These are phyloP conservation scores for Therioaphis trifolii DNA, from an alignment of 2,888 invertebrate species.

Conservation along the genomic window DNA sequence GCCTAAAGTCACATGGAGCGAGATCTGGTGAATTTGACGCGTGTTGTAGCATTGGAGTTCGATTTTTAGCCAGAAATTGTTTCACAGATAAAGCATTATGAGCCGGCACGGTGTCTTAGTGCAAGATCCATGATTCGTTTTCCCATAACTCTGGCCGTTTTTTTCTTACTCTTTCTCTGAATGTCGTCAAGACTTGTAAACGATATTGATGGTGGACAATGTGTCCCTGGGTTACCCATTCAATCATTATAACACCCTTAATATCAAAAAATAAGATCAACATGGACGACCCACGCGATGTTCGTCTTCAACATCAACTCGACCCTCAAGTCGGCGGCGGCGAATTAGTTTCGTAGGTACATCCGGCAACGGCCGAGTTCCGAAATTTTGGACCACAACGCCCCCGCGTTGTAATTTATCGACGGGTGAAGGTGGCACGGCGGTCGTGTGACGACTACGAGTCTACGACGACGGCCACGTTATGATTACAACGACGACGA, in stretches of 20 bases:
- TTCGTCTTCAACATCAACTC: background rate
- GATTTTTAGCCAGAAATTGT: constrained; percentile 55
- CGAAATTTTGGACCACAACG: no score
- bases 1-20: no score
- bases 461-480: no score
- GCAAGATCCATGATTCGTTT: constrained; percentile 64
- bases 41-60: constrained; percentile 65
- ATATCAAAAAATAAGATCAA: constrained; percentile 63
- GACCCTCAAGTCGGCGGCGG: no score
- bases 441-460: no score
- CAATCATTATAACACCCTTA: constrained; percentile 65
- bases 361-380: no score
- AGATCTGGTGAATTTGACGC: constrained; percentile 65
- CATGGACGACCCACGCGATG: background rate
- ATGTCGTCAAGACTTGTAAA: constrained; percentile 64
- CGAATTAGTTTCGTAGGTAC: no score
- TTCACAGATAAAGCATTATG: no score
- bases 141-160: background rate
- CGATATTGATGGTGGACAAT: constrained; percentile 65
- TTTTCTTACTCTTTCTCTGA: constrained; percentile 50
- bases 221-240: constrained; percentile 66
- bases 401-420: no score
- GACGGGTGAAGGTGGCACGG: no score
- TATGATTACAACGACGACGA: no score
- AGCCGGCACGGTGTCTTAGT: no score